Base-by-base conservation (phyloP, 2,888 invertebrate genomes). In the Dioctria linearis region DNA sequence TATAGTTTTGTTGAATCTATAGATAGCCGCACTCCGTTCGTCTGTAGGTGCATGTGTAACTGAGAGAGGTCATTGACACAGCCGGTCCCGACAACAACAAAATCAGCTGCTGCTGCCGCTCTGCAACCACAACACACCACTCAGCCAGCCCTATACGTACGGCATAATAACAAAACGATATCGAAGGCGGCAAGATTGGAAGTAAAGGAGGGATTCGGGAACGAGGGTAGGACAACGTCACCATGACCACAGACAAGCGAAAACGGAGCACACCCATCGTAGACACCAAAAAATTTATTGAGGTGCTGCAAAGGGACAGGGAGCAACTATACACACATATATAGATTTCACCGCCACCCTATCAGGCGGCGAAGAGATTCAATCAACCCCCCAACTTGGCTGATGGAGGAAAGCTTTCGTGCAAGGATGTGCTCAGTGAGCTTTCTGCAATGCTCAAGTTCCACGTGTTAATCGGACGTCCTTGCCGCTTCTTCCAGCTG, bases 211-310 rank as follows among this genome's bases (percentile, higher is more conserved):
- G 11, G 66, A 40, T 37, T 43, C 9, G 43, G 43, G 46, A 6
- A 11, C 61, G 61, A 49, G 59, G 76, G n/a, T 57, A 69, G 80
- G 79, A 80, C 61, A 76, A 83, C 81, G 66, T 85, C 83, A 83
- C 84, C 85, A 85, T 85, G 85, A 85, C 85, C 85, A 85, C 84
- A 85, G 85, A 85, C 85, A 85, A 85, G 85, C 83, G 84, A 85
- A 85, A 85, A 84, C 83, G 82, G 76, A 81, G 80, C 83, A 81
- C 80, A 82, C 83, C 83, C 83, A 81, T 80, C 80, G 66, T 63
- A 82, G 82, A 81, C 82, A 82, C 84, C 82, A 84, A 84, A 84
- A 84, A 83, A 83, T 82, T 83, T 84, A 80, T 82, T 82, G 80
- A 79, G 69, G 82, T 66, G 39, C 51, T 66, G 39, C 51, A 66